Evolutionary conservation across 2,113 vertebrate species (phyloP).

Genomic region (Phrynosoma blainvillii): DNA sequence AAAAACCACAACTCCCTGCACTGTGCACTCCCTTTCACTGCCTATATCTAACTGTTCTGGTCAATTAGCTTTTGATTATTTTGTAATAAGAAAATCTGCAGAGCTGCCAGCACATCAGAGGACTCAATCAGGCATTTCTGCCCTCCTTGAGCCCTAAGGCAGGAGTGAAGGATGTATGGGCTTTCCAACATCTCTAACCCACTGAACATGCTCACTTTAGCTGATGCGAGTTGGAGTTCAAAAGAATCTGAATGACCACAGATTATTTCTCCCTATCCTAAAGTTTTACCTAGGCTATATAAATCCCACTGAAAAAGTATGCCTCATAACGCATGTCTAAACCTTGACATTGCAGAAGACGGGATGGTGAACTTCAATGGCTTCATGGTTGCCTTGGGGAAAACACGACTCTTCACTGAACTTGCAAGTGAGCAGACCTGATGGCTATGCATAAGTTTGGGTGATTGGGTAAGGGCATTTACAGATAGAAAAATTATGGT

Average conservation of each 20-base stretch:
- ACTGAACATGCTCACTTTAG: not conserved
- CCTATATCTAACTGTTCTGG: no score
- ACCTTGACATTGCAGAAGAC: constrained; percentile 4
- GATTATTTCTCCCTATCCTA: not conserved
- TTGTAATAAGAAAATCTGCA: not conserved
- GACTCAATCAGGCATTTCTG: not conserved
- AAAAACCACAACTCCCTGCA: no score
- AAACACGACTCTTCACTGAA: not conserved
- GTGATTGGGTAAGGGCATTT: not conserved
- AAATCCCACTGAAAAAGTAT: not conserved
- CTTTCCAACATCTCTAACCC: not conserved
- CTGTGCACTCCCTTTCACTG: no score
- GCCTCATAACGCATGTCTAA: not conserved
- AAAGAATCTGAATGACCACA: no score
- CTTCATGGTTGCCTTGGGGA: constrained; percentile 9
- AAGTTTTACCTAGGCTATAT: not conserved
- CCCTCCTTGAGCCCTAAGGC: not conserved
- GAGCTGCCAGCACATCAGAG: no score
- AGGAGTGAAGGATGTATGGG: not conserved
- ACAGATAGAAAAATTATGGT: not conserved
- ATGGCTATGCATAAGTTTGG: not conserved
- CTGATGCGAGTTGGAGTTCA: not conserved
- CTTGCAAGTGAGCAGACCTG: constrained; percentile 6
- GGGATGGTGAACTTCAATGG: constrained; percentile 23
- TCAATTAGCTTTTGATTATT: not conserved